These are phyloP conservation scores for Amphiprion ocellaris DNA, from an alignment of 2,113 vertebrate species.

Conservation along the genomic window DNA sequence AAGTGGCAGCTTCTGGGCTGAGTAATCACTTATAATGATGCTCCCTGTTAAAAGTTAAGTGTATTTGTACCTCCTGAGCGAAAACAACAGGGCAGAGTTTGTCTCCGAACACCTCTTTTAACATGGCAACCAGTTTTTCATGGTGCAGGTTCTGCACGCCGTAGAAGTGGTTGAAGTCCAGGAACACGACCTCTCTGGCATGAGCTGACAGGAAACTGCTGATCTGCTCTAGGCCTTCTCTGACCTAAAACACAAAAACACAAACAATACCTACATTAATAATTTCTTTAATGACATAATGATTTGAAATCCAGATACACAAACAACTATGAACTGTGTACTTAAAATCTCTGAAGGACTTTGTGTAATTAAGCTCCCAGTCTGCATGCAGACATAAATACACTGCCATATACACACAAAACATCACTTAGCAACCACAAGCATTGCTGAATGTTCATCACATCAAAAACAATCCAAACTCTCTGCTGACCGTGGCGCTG, in stretches of 20 bases:
- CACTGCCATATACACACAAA: constrained; percentile 7
- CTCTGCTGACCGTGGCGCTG: constrained; percentile 90
- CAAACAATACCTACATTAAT: background rate
- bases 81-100: constrained; percentile 97
- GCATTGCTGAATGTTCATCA: constrained; percentile 36
- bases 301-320: background rate
- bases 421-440: constrained; percentile 54
- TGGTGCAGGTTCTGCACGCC: constrained; percentile 98
- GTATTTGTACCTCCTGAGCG: constrained; percentile 88
- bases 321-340: constrained; percentile 14
- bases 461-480: constrained; percentile 37
- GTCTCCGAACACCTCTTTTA: constrained; percentile 94
- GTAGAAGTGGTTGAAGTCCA: constrained; percentile 99
- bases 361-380: constrained; percentile 36
- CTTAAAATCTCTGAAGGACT: constrained; percentile 32
- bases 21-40: background rate
- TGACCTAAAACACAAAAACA: constrained; percentile 78
- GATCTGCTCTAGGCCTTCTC: constrained; percentile 96
- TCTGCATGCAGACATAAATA: constrained; percentile 19
- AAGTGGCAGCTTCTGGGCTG: background rate
- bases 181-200: constrained; percentile 93
- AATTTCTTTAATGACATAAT: background rate
- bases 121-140: constrained; percentile 97
- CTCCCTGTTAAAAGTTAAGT: background rate
- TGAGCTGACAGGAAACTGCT: constrained; percentile 91